These are phyloP conservation scores for Cephus sareptanus DNA, from an alignment of 2,888 invertebrate species.

Conservation along the genomic window DNA sequence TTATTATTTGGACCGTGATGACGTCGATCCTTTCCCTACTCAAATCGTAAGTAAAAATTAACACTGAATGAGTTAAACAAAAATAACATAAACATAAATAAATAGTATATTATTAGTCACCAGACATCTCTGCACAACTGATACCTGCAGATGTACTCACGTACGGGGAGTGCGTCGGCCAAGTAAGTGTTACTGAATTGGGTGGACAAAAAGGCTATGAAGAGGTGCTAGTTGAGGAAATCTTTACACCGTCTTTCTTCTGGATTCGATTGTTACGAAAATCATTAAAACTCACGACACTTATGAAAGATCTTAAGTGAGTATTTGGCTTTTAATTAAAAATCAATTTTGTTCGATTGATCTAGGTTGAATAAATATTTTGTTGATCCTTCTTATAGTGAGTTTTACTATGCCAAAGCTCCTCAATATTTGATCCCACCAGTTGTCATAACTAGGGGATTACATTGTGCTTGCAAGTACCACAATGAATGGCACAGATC, in stretches of 20 bases:
- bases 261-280: constrained; percentile 52
- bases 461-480: constrained; percentile 57
- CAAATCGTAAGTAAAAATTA: constrained; percentile 39
- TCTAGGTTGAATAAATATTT: constrained; percentile 2
- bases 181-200: constrained; percentile 41
- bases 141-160: constrained; percentile 50
- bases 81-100: neutral
- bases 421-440: constrained; percentile 43
- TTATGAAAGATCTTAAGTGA: constrained; percentile 54
- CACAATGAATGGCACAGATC: constrained; percentile 54
- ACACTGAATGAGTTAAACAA: neutral
- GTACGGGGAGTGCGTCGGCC: constrained; percentile 48
- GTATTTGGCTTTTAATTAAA: constrained; percentile 10
- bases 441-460: constrained; percentile 47
- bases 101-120: constrained; percentile 35
- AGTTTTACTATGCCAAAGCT: constrained; percentile 38
- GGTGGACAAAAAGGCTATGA: constrained; percentile 26
- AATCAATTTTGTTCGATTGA: neutral
- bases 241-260: constrained; percentile 58
- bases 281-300: constrained; percentile 28
- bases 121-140: constrained; percentile 30
- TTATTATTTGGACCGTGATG: constrained; percentile 29
- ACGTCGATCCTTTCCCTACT: constrained; percentile 44
- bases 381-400: constrained; percentile 30
- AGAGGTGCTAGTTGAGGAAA: constrained; percentile 50